phyloP scores from a whole-genome alignment of 2,113 vertebrate species.

The Eurystomus gularis region DNA sequence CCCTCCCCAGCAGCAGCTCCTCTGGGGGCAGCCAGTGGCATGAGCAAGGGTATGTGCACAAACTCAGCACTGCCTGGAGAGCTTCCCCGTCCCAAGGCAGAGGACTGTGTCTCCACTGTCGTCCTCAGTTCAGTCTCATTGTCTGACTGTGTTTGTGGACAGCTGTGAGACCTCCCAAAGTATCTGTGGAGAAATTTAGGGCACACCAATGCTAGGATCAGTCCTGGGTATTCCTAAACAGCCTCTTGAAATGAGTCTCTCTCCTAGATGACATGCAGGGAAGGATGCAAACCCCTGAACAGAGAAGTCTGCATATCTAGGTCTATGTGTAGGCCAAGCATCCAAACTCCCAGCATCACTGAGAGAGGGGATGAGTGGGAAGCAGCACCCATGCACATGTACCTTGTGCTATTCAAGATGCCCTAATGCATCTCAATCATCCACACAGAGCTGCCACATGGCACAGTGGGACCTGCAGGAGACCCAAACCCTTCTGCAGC shows the following conservation, averaged over 20 bases:
- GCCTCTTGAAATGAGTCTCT: background rate
- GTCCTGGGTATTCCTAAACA: background rate
- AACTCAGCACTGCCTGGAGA: background rate
- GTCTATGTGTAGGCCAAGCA: background rate
- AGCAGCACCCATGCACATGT: accelerated
- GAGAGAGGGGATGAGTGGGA: background rate
- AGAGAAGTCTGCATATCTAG: background rate
- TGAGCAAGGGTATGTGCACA: background rate
- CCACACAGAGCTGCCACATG: background rate
- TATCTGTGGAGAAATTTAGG: background rate
- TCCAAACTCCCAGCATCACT: background rate
- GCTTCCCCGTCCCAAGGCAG: background rate
- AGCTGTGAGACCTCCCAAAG: background rate
- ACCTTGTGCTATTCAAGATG: background rate
- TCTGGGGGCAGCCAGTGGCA: background rate
- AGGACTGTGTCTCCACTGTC: background rate
- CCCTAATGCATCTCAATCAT: background rate
- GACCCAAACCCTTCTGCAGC: background rate
- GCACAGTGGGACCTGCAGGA: accelerated
- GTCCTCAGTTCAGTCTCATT: background rate
- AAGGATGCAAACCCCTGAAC: background rate
- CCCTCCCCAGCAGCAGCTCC: background rate
- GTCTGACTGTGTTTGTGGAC: background rate
- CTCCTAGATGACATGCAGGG: background rate
- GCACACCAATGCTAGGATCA: background rate